Evolutionary conservation across 2,888 invertebrate species (phyloP).

Genomic region (Lymantria dispar): DNA sequence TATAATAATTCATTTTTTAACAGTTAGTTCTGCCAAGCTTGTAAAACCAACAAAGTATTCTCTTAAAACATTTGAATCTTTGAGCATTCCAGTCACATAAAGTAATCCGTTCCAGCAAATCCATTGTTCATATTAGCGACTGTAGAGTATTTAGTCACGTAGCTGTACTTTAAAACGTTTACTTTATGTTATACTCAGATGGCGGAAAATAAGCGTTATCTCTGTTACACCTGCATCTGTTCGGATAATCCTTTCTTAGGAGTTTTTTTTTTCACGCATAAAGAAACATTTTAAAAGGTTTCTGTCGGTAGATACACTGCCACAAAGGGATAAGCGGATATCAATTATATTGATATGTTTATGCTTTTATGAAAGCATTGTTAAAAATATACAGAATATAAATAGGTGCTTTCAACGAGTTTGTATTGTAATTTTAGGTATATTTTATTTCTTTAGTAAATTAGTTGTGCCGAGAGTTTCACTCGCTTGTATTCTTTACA

Average conservation of each 20-base stretch:
- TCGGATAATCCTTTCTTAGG: conserved; percentile 15
- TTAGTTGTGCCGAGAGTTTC: too few species aligned
- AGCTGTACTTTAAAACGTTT: conserved; percentile 45
- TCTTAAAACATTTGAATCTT: conserved; percentile 42
- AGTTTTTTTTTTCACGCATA: too few species aligned
- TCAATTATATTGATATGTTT: conserved; percentile 11
- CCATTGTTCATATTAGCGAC: conserved; percentile 60
- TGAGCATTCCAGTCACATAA: conserved; percentile 41
- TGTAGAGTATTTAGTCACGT: conserved; percentile 61
- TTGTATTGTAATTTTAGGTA: too few species aligned
- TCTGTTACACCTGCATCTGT: conserved; percentile 19
- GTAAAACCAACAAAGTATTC: conserved; percentile 41
- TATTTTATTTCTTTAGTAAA: too few species aligned
- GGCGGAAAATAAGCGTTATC: conserved; percentile 27
- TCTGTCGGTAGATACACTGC: neutral
- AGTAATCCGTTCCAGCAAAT: conserved; percentile 51
- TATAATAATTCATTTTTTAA: conserved; percentile 30
- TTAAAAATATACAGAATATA: conserved; percentile 3
- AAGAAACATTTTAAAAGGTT: too few species aligned
- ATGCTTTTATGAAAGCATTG: conserved; percentile 7
- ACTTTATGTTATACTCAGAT: conserved; percentile 21
- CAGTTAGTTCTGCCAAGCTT: conserved; percentile 37
- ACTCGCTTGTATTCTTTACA: too few species aligned
- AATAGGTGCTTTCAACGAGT: too few species aligned
- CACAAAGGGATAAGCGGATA: conserved; percentile 10